Evolutionary conservation across 2,888 invertebrate species (phyloP), one percentile per base, ranked within the genome.

Genomic region (Mantis religiosa): DNA sequence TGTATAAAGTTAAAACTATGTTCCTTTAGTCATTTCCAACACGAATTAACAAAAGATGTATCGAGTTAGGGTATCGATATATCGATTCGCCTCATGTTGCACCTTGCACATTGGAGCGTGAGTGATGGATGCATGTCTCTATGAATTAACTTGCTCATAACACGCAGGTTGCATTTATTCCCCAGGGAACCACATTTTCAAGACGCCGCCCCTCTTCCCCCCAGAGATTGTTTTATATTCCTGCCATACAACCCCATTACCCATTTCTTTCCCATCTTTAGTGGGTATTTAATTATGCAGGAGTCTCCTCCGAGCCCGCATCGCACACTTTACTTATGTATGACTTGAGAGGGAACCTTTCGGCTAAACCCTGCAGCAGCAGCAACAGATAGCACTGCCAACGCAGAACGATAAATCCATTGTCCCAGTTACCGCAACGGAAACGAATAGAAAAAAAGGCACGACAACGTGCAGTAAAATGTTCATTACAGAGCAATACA

Each of bases 191-290:
- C 41, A 41, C 54, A 54, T 87, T 87, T 54, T 54, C n/a, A 54
- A 14, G 20, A 54, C 20, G 4, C 25, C 54, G 54, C 25, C 20
- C 54, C 15, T 20, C 54, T 15, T 15, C 15, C 54, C 30, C 54
- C 54, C 20, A 20, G 54, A 25, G 54, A 71, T 71, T 71, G 54
- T 71, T 71, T 71, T 71, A 71, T 71, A 71, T 71, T 71, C 54
- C 54, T 6, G 15, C 15, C 54, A 71, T 71, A 71, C 54, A 25
- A 71, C 54, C 54, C 34, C 34, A 34, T 34, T 30, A n/a, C 34
- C 87, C 82, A 34, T 87, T 87, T 87, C 86, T 81, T 87, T 85
- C 54, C 47, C 47, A 85, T 85, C 41, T 85, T 85, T 85, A 82
- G 82, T n/a, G n/a, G 30, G 27, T 82, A 82, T 82, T 85, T 25